Base-by-base conservation (phyloP, 2,797 vertebrate genomes). In the Mormyrops attenuatus region DNA sequence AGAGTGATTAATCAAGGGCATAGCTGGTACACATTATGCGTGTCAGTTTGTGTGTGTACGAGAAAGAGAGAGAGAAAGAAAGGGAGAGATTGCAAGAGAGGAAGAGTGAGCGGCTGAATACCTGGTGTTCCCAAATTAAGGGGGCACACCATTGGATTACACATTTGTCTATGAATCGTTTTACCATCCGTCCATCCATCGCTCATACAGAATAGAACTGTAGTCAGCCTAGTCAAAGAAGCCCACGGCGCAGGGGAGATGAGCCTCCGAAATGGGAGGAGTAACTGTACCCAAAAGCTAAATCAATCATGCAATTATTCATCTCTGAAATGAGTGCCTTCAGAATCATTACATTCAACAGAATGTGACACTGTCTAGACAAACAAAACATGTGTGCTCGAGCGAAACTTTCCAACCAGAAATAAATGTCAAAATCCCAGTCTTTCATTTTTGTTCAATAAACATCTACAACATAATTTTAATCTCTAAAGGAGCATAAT, bases 1-100 rank as follows among this genome's bases (percentile, higher is more conserved):
- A 17, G 91, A 93, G 92, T 92, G 91, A 93, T 94, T 92, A 92
- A 90, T 89, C 90, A 86, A 82, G 90, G 92, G 91, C 85, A 91
- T 90, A 92, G 90, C 91, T 90, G 89, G 86, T 89, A 22, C 66
- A 15, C 50, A 13, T 82, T 89, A 57, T 57, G 41, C 3, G 66
- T 77, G 87, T 90, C 57, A 63, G 77, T 89, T 63, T 20, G 30
- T 87, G 89, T 90, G 89, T 84, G 88, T 93, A 89, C 77, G 80
- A 88, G 85, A 13, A 9, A 69, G 66, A 15, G 66, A 69, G 26
- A 34, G 63, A 34, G 63, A 34, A 2, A 38, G 2, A 38, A 22
- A 63, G 60, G 11, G 22, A 30, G 63, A 4, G 22, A 66, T 69
- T 85, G 85, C 15, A 38, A 77, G 5, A 77, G 69, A 77, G 69